These are phyloP conservation scores for Mastigias papua DNA, from an alignment of 30 jellyfish, hydroid and myxozoan species.

Conservation along the genomic window DNA sequence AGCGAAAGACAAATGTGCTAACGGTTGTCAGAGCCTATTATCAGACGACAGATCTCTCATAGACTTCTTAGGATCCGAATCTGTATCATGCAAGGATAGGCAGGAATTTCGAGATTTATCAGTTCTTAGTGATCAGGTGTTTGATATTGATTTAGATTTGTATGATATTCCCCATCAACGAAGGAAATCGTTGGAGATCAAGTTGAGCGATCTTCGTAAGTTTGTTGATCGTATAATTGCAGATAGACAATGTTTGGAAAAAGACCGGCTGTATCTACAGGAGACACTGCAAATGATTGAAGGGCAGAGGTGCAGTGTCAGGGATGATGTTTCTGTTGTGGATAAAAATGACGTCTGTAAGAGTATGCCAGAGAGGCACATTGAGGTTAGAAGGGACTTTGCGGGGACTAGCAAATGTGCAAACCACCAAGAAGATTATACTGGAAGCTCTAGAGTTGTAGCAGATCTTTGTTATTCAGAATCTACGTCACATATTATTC, in stretches of 20 bases:
- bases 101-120: slow-evolving; percentile 11
- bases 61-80: background rate
- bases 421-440: background rate
- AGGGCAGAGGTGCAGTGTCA: background rate
- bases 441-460: background rate
- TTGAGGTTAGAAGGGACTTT: background rate
- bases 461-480: background rate
- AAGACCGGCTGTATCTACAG: slow-evolving; percentile 40
- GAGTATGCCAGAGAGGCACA: background rate
- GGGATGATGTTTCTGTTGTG: background rate
- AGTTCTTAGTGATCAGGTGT: slow-evolving; percentile 23
- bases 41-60: background rate
- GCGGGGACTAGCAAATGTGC: background rate
- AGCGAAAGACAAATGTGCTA: background rate
- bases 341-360: too few relatives aligned
- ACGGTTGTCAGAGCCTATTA: background rate
- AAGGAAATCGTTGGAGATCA: slow-evolving; percentile 48
- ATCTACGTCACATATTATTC: background rate
- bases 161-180: slow-evolving; percentile 60
- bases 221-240: slow-evolving; percentile 50
- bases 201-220: slow-evolving; percentile 27
- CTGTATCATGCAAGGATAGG: background rate
- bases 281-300: slow-evolving; percentile 1
- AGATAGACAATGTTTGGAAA: slow-evolving; percentile 51
- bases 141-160: slow-evolving; percentile 58